These are phyloP conservation scores for Odontesthes bonariensis DNA, from an alignment of 2,113 vertebrate genomes.

Conservation along the genomic window DNA sequence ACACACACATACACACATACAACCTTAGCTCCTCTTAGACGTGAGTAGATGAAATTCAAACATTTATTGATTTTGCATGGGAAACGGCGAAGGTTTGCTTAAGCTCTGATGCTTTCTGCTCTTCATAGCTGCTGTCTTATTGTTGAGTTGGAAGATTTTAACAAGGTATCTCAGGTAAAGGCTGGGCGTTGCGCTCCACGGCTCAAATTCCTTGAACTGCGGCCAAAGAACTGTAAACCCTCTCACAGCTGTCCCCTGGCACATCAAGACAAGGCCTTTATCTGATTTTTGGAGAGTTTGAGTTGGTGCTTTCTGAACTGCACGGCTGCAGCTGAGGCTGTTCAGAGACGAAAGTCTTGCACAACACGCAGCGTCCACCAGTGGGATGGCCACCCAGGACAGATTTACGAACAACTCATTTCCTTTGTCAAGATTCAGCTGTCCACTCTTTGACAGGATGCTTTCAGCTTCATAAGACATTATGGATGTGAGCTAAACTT, in stretches of 20 bases:
- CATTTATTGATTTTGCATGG: conserved; percentile 30
- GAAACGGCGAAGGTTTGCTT: conserved; percentile 10
- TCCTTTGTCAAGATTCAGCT: conserved; percentile 30
- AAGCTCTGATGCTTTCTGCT: neutral
- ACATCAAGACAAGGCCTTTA: conserved; percentile 70
- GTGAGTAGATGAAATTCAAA: conserved; percentile 46
- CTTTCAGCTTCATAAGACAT: conserved; percentile 52
- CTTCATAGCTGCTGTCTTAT: conserved; percentile 9
- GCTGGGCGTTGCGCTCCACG: conserved; percentile 17
- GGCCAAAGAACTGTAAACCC: conserved; percentile 73
- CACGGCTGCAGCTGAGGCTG: conserved; percentile 18
- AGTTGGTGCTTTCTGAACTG: conserved; percentile 37
- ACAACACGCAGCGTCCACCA: conserved; percentile 3
- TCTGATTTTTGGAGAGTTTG: conserved; percentile 63
- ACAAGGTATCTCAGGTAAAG: conserved; percentile 58
- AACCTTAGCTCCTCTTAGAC: conserved; percentile 14
- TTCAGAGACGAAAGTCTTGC: conserved; percentile 30
- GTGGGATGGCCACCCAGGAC: conserved; percentile 10
- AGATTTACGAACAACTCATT: conserved; percentile 6
- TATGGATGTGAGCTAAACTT: conserved; percentile 42
- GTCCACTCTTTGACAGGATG: conserved; percentile 32
- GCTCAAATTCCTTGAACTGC: conserved; percentile 71
- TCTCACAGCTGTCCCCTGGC: conserved; percentile 74
- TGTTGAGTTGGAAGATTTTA: conserved; percentile 15
- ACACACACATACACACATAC: neutral